Evolutionary conservation across 2,797 vertebrate genomes (phyloP).

Genomic region (Sardinella longiceps): DNA sequence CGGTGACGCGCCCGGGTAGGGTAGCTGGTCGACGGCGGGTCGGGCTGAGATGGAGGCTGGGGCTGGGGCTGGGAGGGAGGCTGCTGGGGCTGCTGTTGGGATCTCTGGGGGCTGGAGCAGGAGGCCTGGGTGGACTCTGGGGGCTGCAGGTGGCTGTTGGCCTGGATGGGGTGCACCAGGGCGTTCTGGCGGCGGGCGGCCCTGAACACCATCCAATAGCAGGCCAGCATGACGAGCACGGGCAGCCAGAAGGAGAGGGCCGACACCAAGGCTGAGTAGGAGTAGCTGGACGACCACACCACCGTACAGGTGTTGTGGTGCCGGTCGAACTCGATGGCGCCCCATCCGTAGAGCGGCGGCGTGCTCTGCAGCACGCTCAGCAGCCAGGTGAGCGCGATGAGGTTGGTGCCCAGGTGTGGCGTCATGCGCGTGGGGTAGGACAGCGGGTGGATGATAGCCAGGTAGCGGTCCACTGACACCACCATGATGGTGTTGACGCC

Average conservation of each 20-base stretch:
- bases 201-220: conserved; percentile 88
- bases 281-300: conserved; percentile 85
- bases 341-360: conserved; percentile 88
- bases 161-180: conserved; percentile 82
- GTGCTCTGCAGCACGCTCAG: conserved; percentile 84
- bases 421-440: conserved; percentile 90
- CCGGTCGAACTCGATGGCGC: conserved; percentile 80
- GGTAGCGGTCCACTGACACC: conserved; percentile 86
- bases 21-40: conserved; percentile 64
- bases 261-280: conserved; percentile 81
- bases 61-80: neutral
- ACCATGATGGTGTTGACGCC: conserved; percentile 89
- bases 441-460: conserved; percentile 89
- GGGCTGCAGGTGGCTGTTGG: conserved; percentile 62
- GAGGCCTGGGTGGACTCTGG: conserved; percentile 63
- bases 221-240: conserved; percentile 83
- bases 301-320: conserved; percentile 81
- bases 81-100: neutral
- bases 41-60: conserved; percentile 58
- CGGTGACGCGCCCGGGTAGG: conserved; percentile 72
- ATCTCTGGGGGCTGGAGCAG: conserved; percentile 60
- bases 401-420: conserved; percentile 79
- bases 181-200: conserved; percentile 87
- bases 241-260: conserved; percentile 85
- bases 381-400: conserved; percentile 86